A percentile compares a stretch with the other conserved stretches of the same genome.
Conservation (phyloP, 1,140 invertebrate genomes). For the Epicauta chinensis region DNA sequence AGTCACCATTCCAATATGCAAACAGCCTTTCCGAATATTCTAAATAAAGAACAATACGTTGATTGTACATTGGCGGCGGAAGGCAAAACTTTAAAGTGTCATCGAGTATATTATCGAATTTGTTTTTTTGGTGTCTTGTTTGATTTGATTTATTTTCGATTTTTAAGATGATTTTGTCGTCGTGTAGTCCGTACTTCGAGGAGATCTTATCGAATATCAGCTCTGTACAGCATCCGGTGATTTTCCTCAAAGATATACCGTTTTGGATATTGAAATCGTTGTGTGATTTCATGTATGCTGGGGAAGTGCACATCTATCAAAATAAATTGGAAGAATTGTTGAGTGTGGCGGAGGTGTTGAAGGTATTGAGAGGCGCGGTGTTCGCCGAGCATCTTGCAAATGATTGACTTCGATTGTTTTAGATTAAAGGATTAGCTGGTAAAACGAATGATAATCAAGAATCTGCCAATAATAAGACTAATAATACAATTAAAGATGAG, state of each 20-base stretch:
- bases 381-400: too few species aligned
- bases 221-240: constrained; percentile 58
- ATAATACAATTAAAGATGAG: constrained; percentile 11
- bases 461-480: background rate
- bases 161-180: constrained; percentile 54
- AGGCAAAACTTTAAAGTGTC: constrained; percentile 44
- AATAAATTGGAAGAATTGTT: constrained; percentile 42
- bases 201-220: constrained; percentile 51
- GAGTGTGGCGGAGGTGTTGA: constrained; percentile 43
- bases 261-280: constrained; percentile 48
- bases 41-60: constrained; percentile 48
- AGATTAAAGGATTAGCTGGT: constrained; percentile 38
- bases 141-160: constrained; percentile 1
- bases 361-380: too few species aligned
- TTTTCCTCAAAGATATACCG: constrained; percentile 56
- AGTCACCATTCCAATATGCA: constrained; percentile 66
- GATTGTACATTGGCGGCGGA: constrained; percentile 53
- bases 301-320: constrained; percentile 48
- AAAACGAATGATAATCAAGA: constrained; percentile 11
- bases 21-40: constrained; percentile 49
- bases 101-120: constrained; percentile 33
- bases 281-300: constrained; percentile 53
- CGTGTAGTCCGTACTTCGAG: constrained; percentile 60
- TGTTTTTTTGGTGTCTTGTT: too few species aligned
- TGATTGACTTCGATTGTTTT: too few species aligned